A percentile compares a stretch with the other conserved stretches of the same genome.
phyloP scores from a whole-genome alignment of 1,140 invertebrate species.

The Agrilus planipennis region DNA sequence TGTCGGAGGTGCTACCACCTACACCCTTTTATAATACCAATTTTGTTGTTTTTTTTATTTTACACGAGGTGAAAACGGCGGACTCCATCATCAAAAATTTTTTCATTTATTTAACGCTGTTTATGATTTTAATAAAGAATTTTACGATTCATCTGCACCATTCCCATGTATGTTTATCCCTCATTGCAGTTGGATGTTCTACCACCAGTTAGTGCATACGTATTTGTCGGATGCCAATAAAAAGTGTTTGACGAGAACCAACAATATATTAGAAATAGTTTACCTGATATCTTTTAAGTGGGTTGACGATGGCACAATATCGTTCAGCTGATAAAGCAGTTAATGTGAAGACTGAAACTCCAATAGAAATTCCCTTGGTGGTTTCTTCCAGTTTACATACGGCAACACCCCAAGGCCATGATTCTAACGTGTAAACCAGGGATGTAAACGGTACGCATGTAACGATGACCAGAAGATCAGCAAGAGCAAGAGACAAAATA shows the following conservation, averaged over 20 bases:
- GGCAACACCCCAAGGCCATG: constrained; percentile 66
- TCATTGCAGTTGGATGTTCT: not conserved
- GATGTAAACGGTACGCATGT: constrained; percentile 70
- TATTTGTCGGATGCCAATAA: not conserved
- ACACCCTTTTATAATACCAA: too few species aligned
- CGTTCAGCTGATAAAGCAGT: constrained; percentile 72
- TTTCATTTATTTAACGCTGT: too few species aligned
- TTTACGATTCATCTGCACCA: too few species aligned
- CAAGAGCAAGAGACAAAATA: constrained; percentile 64
- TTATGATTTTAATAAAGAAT: too few species aligned
- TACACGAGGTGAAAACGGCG: too few species aligned
- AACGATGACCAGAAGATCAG: constrained; percentile 67
- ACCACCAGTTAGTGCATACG: not conserved
- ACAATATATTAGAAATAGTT: too few species aligned
- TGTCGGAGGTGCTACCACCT: too few species aligned
- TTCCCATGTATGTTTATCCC: not conserved
- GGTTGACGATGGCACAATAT: constrained; percentile 76
- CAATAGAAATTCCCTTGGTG: constrained; percentile 70
- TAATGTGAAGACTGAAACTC: constrained; percentile 76
- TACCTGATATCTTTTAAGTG: constrained; percentile 36
- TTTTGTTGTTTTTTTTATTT: too few species aligned
- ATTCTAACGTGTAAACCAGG: constrained; percentile 62
- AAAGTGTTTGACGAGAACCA: not conserved
- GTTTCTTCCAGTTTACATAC: constrained; percentile 71
- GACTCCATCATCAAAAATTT: too few species aligned